Conservation (phyloP, 2,113 vertebrate species). For the Psilopsiagon aurifrons region DNA sequence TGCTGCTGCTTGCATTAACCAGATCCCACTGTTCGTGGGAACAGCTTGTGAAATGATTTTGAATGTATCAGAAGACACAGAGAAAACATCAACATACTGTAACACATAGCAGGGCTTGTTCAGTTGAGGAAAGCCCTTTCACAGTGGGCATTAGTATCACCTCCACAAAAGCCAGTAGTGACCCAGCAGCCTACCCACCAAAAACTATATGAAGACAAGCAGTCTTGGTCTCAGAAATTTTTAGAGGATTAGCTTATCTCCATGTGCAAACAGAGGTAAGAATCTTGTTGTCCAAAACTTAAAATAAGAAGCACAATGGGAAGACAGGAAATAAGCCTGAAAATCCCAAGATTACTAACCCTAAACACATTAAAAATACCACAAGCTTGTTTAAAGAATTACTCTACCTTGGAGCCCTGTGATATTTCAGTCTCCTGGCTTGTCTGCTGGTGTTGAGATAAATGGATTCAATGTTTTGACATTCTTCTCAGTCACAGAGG, state of each 20-base stretch:
- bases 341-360: not conserved
- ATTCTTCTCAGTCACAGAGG: conserved; percentile 21
- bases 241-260: not conserved
- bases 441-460: not conserved
- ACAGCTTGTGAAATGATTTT: not conserved
- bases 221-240: not conserved
- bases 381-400: not conserved
- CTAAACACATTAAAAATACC: not conserved
- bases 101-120: not conserved
- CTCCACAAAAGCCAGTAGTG: not conserved
- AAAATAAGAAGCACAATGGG: not conserved
- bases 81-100: not conserved
- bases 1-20: not conserved
- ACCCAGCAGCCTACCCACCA: not conserved
- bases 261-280: not conserved
- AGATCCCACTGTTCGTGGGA: not conserved
- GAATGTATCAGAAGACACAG: not conserved
- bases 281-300: not conserved
- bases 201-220: not conserved
- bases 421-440: not conserved
- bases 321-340: not conserved
- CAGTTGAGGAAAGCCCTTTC: not conserved
- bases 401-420: not conserved
- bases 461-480: not conserved
- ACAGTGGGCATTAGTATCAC: not conserved